Evolutionary conservation across 2,113 vertebrate genomes (phyloP), one percentile per base, ranked within the genome.

Genomic region (Myxocyprinus asiaticus): DNA sequence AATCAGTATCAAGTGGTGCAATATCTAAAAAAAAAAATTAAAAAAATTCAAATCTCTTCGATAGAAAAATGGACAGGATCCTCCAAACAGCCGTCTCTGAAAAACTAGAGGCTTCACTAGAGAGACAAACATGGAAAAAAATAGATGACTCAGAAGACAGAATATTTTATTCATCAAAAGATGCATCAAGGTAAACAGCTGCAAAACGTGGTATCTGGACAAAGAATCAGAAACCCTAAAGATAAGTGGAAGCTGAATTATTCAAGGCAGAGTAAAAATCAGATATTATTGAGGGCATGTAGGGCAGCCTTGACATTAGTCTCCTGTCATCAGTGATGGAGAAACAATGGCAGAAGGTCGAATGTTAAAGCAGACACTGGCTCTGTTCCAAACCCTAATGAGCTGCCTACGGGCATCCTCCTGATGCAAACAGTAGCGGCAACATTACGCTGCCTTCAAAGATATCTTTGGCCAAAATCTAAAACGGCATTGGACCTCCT

Each of bases 71-170:
- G 53, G 51, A 83, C n/a, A 12, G 53, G 55, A 61, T 47, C 61
- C 73, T 80, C 47, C 63, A 11, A 33, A 74, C 61, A 65, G 63
- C 42, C 11, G 44, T 77, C 22, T 33, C 78, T 83, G 74, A 68
- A 76, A 80, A 81, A 50, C 15, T 47, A 72, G 14, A 77, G 74
- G 14, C 45, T 71, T 33, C 68, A 12, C 64, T 42, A 33, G 22
- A 53, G 42, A 48, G 22, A 79, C 58, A 71, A 22, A 74, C 22
- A 33, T 33, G 22, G 22, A 33, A 33, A 71, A 76, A 47, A 71
- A 58, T 67, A 33, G 1, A 33, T 53, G 50, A 66, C 22, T 61
- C 58, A n/a, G 3, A 33, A 53, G 71, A 64, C 65, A 12, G 17
- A 67, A 56, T 9, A 0, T 71, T 69, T 62, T 12, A 10, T 50